Percentiles rank a stretch among this genome's conserved stretches.
Evolutionary conservation across 2,888 invertebrate species (phyloP).

Genomic region (Drosophila anceps): DNA sequence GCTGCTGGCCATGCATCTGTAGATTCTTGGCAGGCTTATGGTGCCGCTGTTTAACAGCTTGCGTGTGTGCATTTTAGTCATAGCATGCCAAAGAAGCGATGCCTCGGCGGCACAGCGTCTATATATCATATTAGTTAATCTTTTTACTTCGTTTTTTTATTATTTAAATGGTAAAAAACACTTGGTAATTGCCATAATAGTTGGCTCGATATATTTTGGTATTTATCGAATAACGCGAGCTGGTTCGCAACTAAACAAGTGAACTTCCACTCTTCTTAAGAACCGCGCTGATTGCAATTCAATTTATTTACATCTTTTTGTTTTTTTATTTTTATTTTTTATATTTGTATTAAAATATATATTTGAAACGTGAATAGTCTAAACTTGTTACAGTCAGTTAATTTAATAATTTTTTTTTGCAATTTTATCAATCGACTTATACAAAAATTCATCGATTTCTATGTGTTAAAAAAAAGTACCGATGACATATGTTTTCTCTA

Average conservation of each 20-base stretch:
- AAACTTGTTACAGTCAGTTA: neutral
- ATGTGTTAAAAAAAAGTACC: neutral
- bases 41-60: constrained; percentile 4
- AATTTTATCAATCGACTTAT: neutral
- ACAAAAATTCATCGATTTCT: neutral
- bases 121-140: constrained; percentile 1
- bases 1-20: constrained; percentile 23
- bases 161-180: constrained; percentile 13
- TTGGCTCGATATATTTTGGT: constrained; percentile 24
- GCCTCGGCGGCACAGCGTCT: constrained; percentile 41
- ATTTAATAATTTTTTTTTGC: neutral
- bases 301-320: neutral
- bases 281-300: neutral
- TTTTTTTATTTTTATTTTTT: neutral
- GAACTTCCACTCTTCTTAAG: neutral
- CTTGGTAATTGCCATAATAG: constrained; percentile 37
- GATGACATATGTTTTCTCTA: neutral
- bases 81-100: constrained; percentile 19
- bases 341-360: neutral
- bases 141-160: constrained; percentile 4
- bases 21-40: constrained; percentile 14
- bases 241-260: neutral
- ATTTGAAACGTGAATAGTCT: neutral
- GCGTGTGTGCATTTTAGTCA: constrained; percentile 6
- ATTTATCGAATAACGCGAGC: constrained; percentile 32